phyloP scores from a whole-genome alignment of 2,888 invertebrate species.

The Mesopsocus fuscifrons region DNA sequence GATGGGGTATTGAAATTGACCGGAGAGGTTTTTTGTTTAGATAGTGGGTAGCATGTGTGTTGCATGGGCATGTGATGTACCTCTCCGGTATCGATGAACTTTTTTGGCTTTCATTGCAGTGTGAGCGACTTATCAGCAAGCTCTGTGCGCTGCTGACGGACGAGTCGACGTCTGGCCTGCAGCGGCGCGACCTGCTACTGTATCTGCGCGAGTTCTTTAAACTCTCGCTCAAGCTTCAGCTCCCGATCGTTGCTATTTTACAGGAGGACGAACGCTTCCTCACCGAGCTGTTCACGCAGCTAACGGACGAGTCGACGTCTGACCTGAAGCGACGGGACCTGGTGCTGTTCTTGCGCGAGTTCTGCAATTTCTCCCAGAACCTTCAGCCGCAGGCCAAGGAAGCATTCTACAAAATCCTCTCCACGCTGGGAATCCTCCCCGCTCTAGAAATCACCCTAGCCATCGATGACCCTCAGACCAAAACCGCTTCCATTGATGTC shows the following conservation, averaged over 20 bases:
- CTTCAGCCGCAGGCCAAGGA: slow-evolving; percentile 95
- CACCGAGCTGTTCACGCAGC: slow-evolving; percentile 79
- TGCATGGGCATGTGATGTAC: no score
- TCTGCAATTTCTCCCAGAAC: slow-evolving; percentile 97
- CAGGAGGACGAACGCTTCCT: slow-evolving; percentile 96
- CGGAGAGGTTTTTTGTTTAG: slow-evolving; percentile 4
- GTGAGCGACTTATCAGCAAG: slow-evolving; percentile 89
- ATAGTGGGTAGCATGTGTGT: no score
- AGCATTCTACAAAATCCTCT: slow-evolving; percentile 88
- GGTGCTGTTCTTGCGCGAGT: slow-evolving; percentile 94
- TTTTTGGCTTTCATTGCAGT: slow-evolving; percentile 68
- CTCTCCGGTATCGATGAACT: no score
- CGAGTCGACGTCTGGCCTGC: slow-evolving; percentile 61
- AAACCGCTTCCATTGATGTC: slow-evolving; percentile 94
- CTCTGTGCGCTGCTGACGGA: slow-evolving; percentile 86
- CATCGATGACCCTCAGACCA: slow-evolving; percentile 83
- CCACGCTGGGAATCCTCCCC: slow-evolving; percentile 69
- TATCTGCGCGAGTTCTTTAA: slow-evolving; percentile 99
- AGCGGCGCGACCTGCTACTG: slow-evolving; percentile 82
- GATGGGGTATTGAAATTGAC: slow-evolving; percentile 2
- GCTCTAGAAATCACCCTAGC: slow-evolving; percentile 80
- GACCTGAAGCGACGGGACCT: slow-evolving; percentile 78
- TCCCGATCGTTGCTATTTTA: slow-evolving; percentile 54
- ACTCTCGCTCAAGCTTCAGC: slow-evolving; percentile 96
- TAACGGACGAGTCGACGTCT: slow-evolving; percentile 75